A percentile compares a stretch with the other conserved stretches of the same genome.
Evolutionary conservation across 2,888 invertebrate genomes (phyloP).

Genomic region (Drymonia ruficornis): DNA sequence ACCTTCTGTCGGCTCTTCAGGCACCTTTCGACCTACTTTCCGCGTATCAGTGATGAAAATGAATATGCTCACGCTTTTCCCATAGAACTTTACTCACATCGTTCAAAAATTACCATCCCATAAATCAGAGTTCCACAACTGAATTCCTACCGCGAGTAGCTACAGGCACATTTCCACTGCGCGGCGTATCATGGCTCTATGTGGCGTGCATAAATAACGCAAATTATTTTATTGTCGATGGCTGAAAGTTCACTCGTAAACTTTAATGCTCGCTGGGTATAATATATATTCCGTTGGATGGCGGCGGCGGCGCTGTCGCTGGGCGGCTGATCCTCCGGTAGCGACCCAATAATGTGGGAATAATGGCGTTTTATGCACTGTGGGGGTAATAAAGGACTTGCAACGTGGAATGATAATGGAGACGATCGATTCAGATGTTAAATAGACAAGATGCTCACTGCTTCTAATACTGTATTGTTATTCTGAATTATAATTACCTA

Average conservation of each 20-base stretch:
- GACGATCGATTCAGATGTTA: neutral
- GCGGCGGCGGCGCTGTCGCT: conserved; percentile 24
- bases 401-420: neutral
- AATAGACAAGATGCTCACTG: neutral
- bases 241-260: conserved; percentile 67
- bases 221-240: conserved; percentile 60
- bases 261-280: conserved; percentile 58
- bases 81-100: conserved; percentile 21
- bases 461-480: neutral
- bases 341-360: conserved; percentile 15
- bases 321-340: conserved; percentile 3
- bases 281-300: conserved; percentile 46
- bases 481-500: no score
- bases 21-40: no score
- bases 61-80: neutral
- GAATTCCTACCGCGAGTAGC: conserved; percentile 6
- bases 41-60: no score
- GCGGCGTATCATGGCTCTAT: conserved; percentile 19
- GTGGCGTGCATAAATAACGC: conserved; percentile 44
- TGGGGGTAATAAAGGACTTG: neutral
- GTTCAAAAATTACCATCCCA: neutral
- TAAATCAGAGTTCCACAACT: conserved; percentile 1
- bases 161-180: neutral
- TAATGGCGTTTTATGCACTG: conserved; percentile 14
- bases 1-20: no score